Evolutionary conservation across 2,113 vertebrate genomes (phyloP), one percentile per base, ranked within the genome.

Genomic region (Psilopogon haemacephalus): DNA sequence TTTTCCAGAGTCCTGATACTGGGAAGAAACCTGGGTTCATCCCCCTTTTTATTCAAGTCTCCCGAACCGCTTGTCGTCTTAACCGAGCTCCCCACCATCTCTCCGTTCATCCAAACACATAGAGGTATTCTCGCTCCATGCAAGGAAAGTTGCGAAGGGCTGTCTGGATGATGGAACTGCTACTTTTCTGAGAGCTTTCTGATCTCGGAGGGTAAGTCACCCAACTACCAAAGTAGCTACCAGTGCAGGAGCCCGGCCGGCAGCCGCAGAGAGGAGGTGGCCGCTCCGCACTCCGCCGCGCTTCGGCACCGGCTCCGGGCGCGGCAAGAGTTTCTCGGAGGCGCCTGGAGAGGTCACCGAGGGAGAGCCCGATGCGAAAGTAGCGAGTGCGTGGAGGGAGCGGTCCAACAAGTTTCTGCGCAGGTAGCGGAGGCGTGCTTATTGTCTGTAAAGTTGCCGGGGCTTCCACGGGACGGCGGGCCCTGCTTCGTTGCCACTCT

Each of bases 61-160:
- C 84, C 95, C 4, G 30, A 82, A 23, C 78, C 20, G 94, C 94
- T 80, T 26, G 83, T 52, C 88, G 50, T 65, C 76, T 89, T 85
- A 58, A 52, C 96, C 90, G 77, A 81, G 40, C 92, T 88, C 85
- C 27, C 72, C 42, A n/a, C 75, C 46, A 50, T 12, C 73, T 58
- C 55, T 28, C 68, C 28, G 48, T 38, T 9, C 75, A 2, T n/a
- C 58, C 28, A 77, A 38, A 84, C 13, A 63, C 4, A 20, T 1
- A 32, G 14, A 15, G 23, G 5, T 7, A 8, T 28, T 6, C 40
- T 93, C 86, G 86, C 71, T 50, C 76, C 6, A 3, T 21, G 90
- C 86, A 58, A 60, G 98, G 98, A 98, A 99, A 99, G 98, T 99
- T 99, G 98, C 91, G 46, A 48, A 95, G 92, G 96, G 76, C 95